Percentiles rank a stretch among this genome's conserved stretches.
phyloP scores from a whole-genome alignment of 2,113 vertebrate species.

The Deroptyus accipitrinus region DNA sequence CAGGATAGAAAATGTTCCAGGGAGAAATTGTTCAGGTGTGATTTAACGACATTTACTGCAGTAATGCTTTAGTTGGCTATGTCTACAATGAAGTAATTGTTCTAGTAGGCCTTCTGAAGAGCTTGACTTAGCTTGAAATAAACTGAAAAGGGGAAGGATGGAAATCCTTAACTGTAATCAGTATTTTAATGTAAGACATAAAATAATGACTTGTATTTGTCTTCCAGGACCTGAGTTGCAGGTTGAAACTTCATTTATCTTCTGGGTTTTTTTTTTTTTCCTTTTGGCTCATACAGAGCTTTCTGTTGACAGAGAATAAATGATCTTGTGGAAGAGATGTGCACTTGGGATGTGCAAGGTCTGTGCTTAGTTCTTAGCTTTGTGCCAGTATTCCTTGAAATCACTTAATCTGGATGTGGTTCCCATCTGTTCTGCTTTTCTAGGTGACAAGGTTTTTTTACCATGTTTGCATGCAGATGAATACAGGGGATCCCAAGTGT shows the following conservation, averaged over 20 bases:
- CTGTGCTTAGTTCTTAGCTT: background rate
- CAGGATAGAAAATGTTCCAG: background rate
- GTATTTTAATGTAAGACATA: background rate
- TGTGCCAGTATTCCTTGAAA: background rate
- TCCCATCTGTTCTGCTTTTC: background rate
- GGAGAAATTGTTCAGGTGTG: background rate
- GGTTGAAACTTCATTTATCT: background rate
- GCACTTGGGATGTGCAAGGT: background rate
- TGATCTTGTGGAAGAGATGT: background rate
- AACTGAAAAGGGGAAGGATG: background rate
- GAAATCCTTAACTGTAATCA: background rate
- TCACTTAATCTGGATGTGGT: background rate
- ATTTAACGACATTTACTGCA: background rate
- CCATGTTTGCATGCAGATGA: background rate
- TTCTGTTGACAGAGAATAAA: constrained; percentile 1
- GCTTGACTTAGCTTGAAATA: background rate
- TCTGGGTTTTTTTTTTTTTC: background rate
- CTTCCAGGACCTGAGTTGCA: background rate
- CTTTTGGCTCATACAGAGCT: background rate
- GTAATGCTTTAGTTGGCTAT: background rate
- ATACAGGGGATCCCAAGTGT: background rate
- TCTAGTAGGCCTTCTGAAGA: background rate
- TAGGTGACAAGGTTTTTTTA: background rate
- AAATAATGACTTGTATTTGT: background rate
- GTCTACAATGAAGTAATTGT: background rate